Base-by-base conservation (phyloP, 2,113 vertebrate species). In the Mustela nigripes region DNA sequence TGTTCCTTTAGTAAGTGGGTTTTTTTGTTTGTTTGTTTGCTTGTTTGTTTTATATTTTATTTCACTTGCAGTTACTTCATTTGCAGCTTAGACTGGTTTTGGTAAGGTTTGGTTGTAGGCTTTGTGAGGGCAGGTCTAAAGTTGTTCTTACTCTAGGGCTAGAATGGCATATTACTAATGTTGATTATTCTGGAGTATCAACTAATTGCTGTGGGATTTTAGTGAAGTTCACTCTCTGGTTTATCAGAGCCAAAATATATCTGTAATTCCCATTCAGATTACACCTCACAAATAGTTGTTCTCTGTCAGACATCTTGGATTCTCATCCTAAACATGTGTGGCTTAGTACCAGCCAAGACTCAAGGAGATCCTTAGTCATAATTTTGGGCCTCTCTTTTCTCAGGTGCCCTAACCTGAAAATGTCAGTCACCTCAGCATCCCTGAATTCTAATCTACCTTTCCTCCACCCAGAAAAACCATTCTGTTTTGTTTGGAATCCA, bases 211-310 rank as follows among this genome's bases (percentile, higher is more conserved):
- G 4, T 48, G 26, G 33, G 39, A 19, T 84, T 83, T 88, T 53
- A 65, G 6, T 88, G 45, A 88, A n/a, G 19, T 87, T 80, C 81
- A 71, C 56, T 48, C 19, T 83, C 28, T n/a, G 65, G 60, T 42
- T 92, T 88, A 71, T 82, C 60, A 95, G 45, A 90, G 39, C 45
- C 78, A 58, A 79, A 91, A 48, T 85, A 36, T 16, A 31, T 85
- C 83, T 89, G 24, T n/a, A 94, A 48, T 53, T 12, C 22, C 28
- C 16, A 50, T 36, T 71, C 18, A 50, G 50, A 5, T 89, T 42
- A 69, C 1, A n/a, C 33, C 62, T 14, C 18, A 67, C 21, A 76
- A n/a, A 26, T 60, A 24, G 28, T 7, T 42, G 12, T 58, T 91
- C 80, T 39, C 31, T 33, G 31, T 67, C 63, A 94, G 48, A 39